phyloP scores from a whole-genome alignment of 2,113 vertebrate genomes.

The Saguinus imperator region DNA sequence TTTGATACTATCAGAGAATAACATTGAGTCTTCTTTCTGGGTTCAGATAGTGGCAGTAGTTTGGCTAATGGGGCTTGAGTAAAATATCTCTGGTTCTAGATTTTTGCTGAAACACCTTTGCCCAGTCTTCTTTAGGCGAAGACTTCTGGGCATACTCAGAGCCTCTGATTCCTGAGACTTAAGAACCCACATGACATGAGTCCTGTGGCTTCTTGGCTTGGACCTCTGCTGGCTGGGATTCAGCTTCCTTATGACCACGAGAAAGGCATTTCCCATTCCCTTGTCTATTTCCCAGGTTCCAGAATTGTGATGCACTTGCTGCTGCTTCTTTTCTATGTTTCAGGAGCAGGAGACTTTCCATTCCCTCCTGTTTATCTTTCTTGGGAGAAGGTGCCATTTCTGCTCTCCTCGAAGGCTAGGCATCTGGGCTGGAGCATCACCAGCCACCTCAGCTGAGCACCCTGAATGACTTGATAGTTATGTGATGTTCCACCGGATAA shows the following conservation, averaged over 20 bases:
- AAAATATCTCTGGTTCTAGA: neutral
- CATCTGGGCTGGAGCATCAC: neutral
- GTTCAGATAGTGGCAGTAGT: neutral
- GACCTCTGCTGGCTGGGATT: neutral
- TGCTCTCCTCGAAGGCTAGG: neutral
- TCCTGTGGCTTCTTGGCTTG: neutral
- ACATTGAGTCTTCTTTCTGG: neutral
- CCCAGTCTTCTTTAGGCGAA: too few relatives aligned
- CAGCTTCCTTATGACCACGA: neutral
- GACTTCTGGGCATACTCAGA: accelerated
- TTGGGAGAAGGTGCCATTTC: neutral
- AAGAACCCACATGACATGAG: accelerated
- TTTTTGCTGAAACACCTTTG: neutral
- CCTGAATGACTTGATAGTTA: neutral
- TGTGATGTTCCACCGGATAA: neutral
- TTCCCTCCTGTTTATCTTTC: neutral
- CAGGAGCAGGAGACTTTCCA: neutral
- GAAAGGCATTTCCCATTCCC: neutral
- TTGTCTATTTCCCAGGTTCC: neutral
- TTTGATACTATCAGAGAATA: neutral
- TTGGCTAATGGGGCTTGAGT: neutral
- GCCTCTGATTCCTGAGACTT: neutral
- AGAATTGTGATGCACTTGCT: neutral
- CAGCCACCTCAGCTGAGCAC: neutral
- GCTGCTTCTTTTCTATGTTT: neutral